Evolutionary conservation across 64 coral and sea anemone genomes (phyloP), one percentile per base, ranked within the genome.

Genomic region (Stylophora pistillata): DNA sequence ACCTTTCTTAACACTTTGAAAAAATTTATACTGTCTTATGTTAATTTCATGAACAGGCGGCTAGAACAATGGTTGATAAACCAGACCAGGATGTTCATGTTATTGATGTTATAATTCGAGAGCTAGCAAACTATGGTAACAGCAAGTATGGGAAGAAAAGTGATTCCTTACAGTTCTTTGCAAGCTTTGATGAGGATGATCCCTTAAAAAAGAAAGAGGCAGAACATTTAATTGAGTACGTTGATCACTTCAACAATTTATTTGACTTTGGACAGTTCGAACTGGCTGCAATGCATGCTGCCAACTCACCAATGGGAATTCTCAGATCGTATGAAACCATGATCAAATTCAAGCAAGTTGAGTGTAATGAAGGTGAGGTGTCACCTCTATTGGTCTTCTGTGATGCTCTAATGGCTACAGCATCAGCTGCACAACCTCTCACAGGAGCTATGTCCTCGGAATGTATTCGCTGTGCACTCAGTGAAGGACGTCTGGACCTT

Each of bases 131-230:
- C 47, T 99, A 95, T 89, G 93, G 94, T 23, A 99, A 95, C 76
- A 99, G 86, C 30, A 90, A 95, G 56, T 92, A 95, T 85, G 87
- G 87, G 25, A 95, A 92, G 78, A 82, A 87, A 37, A 90, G 77
- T 79, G 89, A 95, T 53, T 57, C 85, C 55, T 83, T 94, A 55
- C 94, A 99, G 52, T 91, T 86, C 41, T 91, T 95, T 58, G 73
- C 92, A 15, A 86, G 69, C 70, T 89, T 95, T 95, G 97, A 99
- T 88, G 97, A 99, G 25, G 97, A 99, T 81, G 97, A 99, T 88
- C 97, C 97, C 11, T 78, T 95, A 17, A 99, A 99, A 71, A 99
- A 99, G 91, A 99, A 99, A 74, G 97, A 99, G 71, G 94, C 97
- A 29, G 97, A 99, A 78, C 88, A 86, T 34, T 81, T 99, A 21